Percentiles rank a stretch among this genome's conserved stretches.
phyloP scores from a whole-genome alignment of 2,888 invertebrate genomes.

The Electrophaes corylata region DNA sequence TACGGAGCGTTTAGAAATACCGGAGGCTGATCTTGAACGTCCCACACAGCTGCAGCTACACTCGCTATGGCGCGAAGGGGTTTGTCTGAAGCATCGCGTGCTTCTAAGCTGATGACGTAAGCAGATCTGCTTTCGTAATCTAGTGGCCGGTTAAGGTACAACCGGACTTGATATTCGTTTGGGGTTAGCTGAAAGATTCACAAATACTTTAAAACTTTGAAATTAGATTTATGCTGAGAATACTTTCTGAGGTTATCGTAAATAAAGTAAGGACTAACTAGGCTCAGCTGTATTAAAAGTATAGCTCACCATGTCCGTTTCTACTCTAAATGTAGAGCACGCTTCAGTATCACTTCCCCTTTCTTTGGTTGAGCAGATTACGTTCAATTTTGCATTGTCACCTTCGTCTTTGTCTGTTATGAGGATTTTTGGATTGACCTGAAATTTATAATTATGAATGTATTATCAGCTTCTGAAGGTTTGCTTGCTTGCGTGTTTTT shows the following conservation, averaged over 20 bases:
- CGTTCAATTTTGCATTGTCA: conserved; percentile 87
- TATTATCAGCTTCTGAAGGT: too few species aligned
- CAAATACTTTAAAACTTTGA: neutral
- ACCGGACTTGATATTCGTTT: conserved; percentile 88
- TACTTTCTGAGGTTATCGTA: too few species aligned
- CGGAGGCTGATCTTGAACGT: conserved; percentile 93
- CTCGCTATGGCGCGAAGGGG: conserved; percentile 88
- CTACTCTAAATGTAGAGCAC: conserved; percentile 87
- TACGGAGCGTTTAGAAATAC: conserved; percentile 92
- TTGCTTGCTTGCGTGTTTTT: too few species aligned
- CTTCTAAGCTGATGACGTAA: conserved; percentile 88
- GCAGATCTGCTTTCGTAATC: conserved; percentile 92
- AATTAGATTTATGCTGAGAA: too few species aligned
- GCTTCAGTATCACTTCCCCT: conserved; percentile 86
- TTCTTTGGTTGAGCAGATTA: conserved; percentile 85
- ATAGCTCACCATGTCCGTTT: conserved; percentile 84
- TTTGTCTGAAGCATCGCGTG: conserved; percentile 86
- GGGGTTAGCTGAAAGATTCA: conserved; percentile 79
- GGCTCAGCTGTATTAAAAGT: neutral
- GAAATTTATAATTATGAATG: too few species aligned
- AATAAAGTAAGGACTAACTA: too few species aligned
- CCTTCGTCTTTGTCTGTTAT: conserved; percentile 90
- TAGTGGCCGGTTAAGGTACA: conserved; percentile 86
- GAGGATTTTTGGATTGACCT: conserved; percentile 84
- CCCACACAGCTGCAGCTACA: conserved; percentile 89